A percentile compares a stretch with the other conserved stretches of the same genome.
phyloP scores from a whole-genome alignment of 1,140 invertebrate species.

The Drosophila yakuba region DNA sequence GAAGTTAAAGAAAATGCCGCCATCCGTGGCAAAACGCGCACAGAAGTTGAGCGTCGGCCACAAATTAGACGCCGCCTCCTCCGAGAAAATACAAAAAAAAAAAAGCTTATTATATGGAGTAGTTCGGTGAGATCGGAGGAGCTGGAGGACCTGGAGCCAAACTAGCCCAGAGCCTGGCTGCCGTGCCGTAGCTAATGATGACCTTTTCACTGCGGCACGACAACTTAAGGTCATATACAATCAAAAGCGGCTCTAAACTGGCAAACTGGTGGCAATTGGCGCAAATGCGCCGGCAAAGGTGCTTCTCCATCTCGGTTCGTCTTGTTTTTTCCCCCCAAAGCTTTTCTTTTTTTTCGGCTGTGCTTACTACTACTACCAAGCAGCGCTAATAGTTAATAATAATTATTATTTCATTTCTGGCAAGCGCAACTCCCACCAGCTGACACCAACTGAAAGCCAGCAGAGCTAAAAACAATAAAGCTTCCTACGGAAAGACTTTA shows the following conservation, averaged over 20 bases:
- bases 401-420: slow-evolving; percentile 84
- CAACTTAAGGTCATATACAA: slow-evolving; percentile 82
- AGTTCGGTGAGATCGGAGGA: slow-evolving; percentile 1
- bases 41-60: slow-evolving; percentile 70
- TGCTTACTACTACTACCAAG: slow-evolving; percentile 19
- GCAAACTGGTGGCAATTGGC: slow-evolving; percentile 69
- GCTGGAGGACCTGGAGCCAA: slow-evolving; percentile 36
- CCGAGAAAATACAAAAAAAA: background rate
- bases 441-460: slow-evolving; percentile 78
- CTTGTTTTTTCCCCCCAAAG: slow-evolving; percentile 13
- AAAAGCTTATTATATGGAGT: background rate
- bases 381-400: slow-evolving; percentile 82
- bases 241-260: slow-evolving; percentile 60
- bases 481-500: slow-evolving; percentile 37
- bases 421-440: slow-evolving; percentile 78
- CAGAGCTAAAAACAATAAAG: slow-evolving; percentile 72
- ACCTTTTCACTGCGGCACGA: slow-evolving; percentile 81
- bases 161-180: slow-evolving; percentile 39
- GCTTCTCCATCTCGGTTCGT: slow-evolving; percentile 18
- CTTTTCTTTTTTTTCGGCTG: slow-evolving; percentile 21
- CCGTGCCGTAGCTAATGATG: slow-evolving; percentile 69
- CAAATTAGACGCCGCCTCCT: slow-evolving; percentile 77
- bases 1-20: slow-evolving; percentile 59
- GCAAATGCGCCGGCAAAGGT: slow-evolving; percentile 7
- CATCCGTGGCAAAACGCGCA: slow-evolving; percentile 62